Conservation (phyloP, 2,797 vertebrate genomes). For the Megaceryle alcyon region DNA sequence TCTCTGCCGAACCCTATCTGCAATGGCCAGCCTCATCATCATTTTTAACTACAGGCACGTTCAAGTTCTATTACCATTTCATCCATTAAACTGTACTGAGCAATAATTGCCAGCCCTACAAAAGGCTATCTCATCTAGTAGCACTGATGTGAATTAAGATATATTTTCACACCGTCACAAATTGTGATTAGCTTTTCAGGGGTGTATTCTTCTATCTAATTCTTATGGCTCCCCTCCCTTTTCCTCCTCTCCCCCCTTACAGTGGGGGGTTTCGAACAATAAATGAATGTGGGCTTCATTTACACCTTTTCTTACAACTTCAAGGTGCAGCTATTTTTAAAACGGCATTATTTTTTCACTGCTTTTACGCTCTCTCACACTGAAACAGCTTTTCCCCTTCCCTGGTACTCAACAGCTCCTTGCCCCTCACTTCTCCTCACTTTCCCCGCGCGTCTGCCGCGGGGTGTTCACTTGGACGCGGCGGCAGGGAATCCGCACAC, state of each 20-base stretch:
- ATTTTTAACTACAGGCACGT: background rate
- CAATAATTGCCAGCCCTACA: background rate
- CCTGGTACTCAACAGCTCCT: background rate
- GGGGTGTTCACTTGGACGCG: too few relatives aligned
- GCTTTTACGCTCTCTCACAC: accelerated
- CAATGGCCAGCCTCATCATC: background rate
- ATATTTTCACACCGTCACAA: background rate
- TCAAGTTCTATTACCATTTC: background rate
- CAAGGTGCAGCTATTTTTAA: background rate
- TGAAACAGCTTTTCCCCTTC: background rate
- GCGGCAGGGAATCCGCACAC: background rate
- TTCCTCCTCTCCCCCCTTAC: background rate
- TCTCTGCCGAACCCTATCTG: background rate
- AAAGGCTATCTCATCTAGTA: background rate
- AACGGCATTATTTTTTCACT: background rate
- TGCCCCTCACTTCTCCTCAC: too few relatives aligned
- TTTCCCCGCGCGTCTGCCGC: too few relatives aligned
- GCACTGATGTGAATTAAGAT: background rate
- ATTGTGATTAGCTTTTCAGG: background rate
- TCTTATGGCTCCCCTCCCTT: background rate
- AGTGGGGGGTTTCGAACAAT: background rate
- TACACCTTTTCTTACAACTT: background rate
- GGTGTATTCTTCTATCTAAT: accelerated
- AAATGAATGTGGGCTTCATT: background rate
- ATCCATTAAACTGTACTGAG: background rate